phyloP scores from a whole-genome alignment of 1,140 invertebrate genomes.

The Eumeta japonica region DNA sequence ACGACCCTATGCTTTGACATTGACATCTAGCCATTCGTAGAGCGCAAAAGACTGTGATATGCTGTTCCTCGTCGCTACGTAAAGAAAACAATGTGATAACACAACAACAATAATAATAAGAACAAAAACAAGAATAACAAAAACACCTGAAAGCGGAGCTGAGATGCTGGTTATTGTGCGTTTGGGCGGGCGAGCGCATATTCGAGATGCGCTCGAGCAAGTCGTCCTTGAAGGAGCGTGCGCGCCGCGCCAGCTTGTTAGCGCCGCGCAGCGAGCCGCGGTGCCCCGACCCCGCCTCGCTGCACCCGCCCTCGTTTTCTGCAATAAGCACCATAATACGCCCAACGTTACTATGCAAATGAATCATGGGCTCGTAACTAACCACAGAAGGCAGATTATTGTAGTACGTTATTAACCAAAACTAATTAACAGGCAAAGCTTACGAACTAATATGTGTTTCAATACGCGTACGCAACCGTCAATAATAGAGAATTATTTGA shows the following conservation, averaged over 20 bases:
- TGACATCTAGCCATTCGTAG: no score
- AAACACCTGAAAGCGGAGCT: slow-evolving; percentile 38
- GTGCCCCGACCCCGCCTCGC: slow-evolving; percentile 55
- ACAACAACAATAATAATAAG: no score
- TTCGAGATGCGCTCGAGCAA: slow-evolving; percentile 83
- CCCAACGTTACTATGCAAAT: background rate
- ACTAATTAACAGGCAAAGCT: no score
- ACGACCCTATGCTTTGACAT: no score
- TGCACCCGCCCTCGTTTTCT: slow-evolving; percentile 44
- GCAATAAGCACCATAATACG: slow-evolving; percentile 14
- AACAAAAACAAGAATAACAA: background rate
- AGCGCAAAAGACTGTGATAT: no score
- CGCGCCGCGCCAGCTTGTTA: slow-evolving; percentile 75
- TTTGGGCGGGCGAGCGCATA: slow-evolving; percentile 70
- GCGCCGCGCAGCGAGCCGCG: slow-evolving; percentile 70
- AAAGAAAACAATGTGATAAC: no score
- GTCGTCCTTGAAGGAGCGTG: slow-evolving; percentile 88
- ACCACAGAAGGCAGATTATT: no score
- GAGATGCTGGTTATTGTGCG: slow-evolving; percentile 45
- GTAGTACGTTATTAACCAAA: no score
- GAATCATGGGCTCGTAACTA: no score
- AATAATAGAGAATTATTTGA: no score
- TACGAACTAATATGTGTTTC: no score
- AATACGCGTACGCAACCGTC: no score
- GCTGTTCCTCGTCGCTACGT: background rate